Evolutionary conservation across 2,113 vertebrate genomes (phyloP), one percentile per base, ranked within the genome.

Genomic region (Sander lucioperca): DNA sequence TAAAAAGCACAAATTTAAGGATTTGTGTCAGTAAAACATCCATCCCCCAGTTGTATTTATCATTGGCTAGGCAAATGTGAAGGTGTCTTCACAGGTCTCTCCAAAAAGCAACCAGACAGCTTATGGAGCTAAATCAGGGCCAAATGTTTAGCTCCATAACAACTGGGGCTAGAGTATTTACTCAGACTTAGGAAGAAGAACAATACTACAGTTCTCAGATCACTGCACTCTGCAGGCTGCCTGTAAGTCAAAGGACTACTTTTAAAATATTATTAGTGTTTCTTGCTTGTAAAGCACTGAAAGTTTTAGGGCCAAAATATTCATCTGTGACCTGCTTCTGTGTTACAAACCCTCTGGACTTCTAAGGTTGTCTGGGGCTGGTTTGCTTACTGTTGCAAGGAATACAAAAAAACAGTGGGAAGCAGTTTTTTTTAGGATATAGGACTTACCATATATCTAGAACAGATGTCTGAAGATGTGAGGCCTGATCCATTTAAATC

Each of bases 291-390:
- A 63, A 51, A 77, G 43, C 2, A 2, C 43, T 67, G 5, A 71
- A 71, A 33, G 21, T 36, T 79, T 68, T 27, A 56, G 4, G 27
- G 27, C 25, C 63, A 77, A 45, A 57, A 77, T 67, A 45, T 33
- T n/a, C 36, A 19, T 63, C 33, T 67, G 56, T 79, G 59, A 80
- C 59, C 71, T 71, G n/a, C 30, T 47, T 56, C 39, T 57, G 51
- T 66, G 48, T 13, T 47, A 45, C 30, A 75, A 64, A 19, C 56
- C 43, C 33, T 69, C 18, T 3, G 56, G 50, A 48, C 51, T 12
- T 43, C 56, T 57, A 5, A 71, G 25, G 12, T 18, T 53, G 39
- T 43, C 54, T 30, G 45, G 47, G 54, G 18, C 13, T 23, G 39
- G 25, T 61, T 72, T 54, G 4, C 54, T 66, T 15, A 48, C 13